Conservation (phyloP, 2,113 vertebrate species). For the Meles meles region DNA sequence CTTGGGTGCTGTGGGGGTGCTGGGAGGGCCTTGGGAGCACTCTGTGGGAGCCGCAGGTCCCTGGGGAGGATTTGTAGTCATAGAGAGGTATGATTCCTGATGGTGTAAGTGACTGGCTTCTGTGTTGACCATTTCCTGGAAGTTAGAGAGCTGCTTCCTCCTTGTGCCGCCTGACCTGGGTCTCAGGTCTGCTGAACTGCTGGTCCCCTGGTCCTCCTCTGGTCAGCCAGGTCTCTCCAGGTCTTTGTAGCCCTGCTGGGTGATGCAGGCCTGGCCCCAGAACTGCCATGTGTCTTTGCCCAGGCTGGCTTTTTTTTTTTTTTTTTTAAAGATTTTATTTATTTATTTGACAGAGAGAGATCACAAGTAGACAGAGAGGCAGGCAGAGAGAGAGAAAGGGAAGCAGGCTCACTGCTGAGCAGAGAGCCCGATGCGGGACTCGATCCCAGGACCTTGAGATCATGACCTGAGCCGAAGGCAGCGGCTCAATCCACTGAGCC, state of each 20-base stretch:
- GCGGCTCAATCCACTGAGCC: too few species aligned
- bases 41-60: background rate
- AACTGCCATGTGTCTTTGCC: background rate
- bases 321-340: too few species aligned
- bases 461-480: too few species aligned
- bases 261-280: background rate
- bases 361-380: too few species aligned
- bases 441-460: too few species aligned
- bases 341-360: too few species aligned
- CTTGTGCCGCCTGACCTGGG: background rate
- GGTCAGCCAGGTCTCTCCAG: background rate
- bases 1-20: background rate
- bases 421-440: too few species aligned
- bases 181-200: background rate
- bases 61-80: background rate
- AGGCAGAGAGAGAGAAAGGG: too few species aligned
- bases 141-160: background rate
- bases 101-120: background rate
- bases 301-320: background rate
- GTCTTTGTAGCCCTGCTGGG: background rate
- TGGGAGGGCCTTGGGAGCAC: background rate
- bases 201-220: background rate
- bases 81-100: background rate
- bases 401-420: too few species aligned
- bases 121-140: too few species aligned